Evolutionary conservation across 2,113 vertebrate genomes (phyloP).

Genomic region (Pelodiscus sinensis): DNA sequence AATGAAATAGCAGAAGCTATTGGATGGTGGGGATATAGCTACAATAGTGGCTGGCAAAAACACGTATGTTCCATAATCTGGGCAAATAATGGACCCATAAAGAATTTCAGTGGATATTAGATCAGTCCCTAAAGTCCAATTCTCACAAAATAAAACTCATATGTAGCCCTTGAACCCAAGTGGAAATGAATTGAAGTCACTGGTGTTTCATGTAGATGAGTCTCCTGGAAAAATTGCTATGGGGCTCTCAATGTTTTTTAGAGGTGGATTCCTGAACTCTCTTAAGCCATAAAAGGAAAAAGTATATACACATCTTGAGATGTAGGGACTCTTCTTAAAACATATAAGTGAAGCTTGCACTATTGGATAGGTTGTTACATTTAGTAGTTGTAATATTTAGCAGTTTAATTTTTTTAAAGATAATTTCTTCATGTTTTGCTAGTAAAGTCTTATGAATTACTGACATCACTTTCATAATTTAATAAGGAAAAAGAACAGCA

Average conservation of each 20-base stretch:
- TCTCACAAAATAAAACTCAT: neutral
- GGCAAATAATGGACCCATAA: neutral
- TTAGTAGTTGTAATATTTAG: slow-evolving; percentile 55
- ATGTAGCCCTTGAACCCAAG: neutral
- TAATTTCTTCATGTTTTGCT: neutral
- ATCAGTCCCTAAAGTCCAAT: neutral
- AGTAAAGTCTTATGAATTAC: slow-evolving; percentile 11
- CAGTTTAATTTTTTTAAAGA: slow-evolving; percentile 26
- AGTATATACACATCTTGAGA: slow-evolving; percentile 7
- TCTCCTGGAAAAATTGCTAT: neutral
- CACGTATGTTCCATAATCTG: neutral
- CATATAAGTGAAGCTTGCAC: slow-evolving; percentile 41
- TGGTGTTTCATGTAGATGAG: neutral
- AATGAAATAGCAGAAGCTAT: neutral
- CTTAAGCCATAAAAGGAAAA: neutral
- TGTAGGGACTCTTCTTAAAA: slow-evolving; percentile 45
- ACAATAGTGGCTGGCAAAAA: neutral
- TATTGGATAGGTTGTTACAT: slow-evolving; percentile 55
- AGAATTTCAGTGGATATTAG: neutral
- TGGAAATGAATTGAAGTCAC: neutral
- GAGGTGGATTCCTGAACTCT: neutral
- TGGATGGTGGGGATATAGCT: neutral
- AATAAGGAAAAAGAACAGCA: neutral
- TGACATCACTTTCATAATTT: neutral
- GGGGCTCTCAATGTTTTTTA: neutral